Evolutionary conservation across 2,113 vertebrate genomes (phyloP), one percentile per base, ranked within the genome.

Genomic region (Camelus dromedarius): DNA sequence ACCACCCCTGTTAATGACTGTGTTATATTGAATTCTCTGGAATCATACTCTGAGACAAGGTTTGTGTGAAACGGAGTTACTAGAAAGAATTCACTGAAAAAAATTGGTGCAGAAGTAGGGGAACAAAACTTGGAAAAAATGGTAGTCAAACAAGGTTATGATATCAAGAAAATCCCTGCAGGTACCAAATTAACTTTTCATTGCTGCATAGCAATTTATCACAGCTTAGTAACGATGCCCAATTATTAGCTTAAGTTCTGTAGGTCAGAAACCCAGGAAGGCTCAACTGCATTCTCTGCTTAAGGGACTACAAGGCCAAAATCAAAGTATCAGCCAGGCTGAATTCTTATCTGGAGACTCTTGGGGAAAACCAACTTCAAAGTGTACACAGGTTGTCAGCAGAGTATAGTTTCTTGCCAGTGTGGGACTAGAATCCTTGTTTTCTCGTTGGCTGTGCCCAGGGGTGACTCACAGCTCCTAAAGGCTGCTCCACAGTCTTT

Each of bases 111-210:
- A 54, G 2, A 81, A 12, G 0, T 48, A 1, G 28, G 3, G 5
- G 60, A 62, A 75, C 77, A 50, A 42, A 22, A 95, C 13, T 91
- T 30, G 15, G 19, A 89, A 91, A 86, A 22, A 66, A 30, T n/a
- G 35, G 42, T 82, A 11, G 10, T 84, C 15, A 83, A 81, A 5
- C 42, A 50, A 70, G 11, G 6, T 14, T 75, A 2, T 54, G 10
- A 2, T 28, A 48, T 30, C 12, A 66, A 89, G 15, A 76, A 86
- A 62, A 85, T 6, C 28, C 20, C 9, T 8, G 48, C 16, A 72
- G 30, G 16, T 28, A 46, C 13, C 15, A 66, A 79, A 85, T 72
- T 86, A 46, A 8, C 72, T 83, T 70, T 70, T 19, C 16, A 12
- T 52, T 84, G 15, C 1, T 85, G 5, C 28, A 1, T 52, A 89